These are phyloP conservation scores for Branchellion lobata DNA, from an alignment of 2,888 invertebrate species.

Conservation along the genomic window DNA sequence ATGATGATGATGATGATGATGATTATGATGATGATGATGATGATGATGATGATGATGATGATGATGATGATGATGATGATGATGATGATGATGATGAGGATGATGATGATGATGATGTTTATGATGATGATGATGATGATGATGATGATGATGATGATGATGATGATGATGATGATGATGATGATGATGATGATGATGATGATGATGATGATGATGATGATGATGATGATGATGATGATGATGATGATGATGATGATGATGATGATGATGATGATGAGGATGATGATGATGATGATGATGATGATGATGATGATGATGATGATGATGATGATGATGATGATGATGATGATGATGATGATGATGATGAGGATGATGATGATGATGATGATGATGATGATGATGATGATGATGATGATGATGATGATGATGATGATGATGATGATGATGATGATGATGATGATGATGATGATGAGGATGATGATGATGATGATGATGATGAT, in stretches of 20 bases:
- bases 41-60: slow-evolving; percentile 36
- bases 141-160: neutral
- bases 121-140: slow-evolving; percentile 17
- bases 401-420: too few relatives aligned
- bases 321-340: too few relatives aligned
- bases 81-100: slow-evolving; percentile 10
- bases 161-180: slow-evolving; percentile 30
- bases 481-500: too few relatives aligned
- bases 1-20: slow-evolving; percentile 45
- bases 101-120: neutral
- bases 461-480: too few relatives aligned
- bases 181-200: slow-evolving; percentile 20
- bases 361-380: too few relatives aligned
- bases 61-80: slow-evolving; percentile 35
- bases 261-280: slow-evolving; percentile 12
- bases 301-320: too few relatives aligned
- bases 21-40: slow-evolving; percentile 45
- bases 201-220: slow-evolving; percentile 17
- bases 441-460: too few relatives aligned
- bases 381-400: too few relatives aligned
- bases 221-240: neutral
- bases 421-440: too few relatives aligned
- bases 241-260: slow-evolving; percentile 9
- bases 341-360: too few relatives aligned
- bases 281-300: too few relatives aligned